Percentiles rank a stretch among this genome's conserved stretches.
Evolutionary conservation across 2,113 vertebrate species (phyloP).

Genomic region (Stercorarius parasiticus): DNA sequence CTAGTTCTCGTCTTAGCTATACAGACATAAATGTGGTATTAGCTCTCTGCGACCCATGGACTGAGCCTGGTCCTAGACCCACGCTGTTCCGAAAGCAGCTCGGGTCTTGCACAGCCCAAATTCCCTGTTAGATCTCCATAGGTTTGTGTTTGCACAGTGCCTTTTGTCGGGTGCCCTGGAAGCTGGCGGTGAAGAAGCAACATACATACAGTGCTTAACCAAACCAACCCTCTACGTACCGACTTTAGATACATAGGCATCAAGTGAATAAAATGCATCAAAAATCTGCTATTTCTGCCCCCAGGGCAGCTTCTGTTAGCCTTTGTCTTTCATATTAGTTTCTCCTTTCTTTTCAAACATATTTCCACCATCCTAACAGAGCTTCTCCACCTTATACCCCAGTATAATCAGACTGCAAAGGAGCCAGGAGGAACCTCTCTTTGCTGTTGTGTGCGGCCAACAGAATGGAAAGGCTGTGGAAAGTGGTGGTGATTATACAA

Average conservation of each 20-base stretch:
- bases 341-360: not conserved
- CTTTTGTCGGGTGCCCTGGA: not conserved
- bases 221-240: not conserved
- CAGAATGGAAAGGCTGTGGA: not conserved
- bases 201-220: not conserved
- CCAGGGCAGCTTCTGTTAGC: not conserved
- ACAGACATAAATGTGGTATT: not conserved
- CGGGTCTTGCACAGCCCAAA: not conserved
- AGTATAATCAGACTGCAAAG: not conserved
- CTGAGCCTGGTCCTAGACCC: not conserved
- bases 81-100: not conserved
- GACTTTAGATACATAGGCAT: not conserved
- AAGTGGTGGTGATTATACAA: constrained; percentile 22
- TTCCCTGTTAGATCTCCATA: not conserved
- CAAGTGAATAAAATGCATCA: not conserved
- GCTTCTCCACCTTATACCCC: not conserved
- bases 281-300: not conserved
- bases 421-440: not conserved
- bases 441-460: not conserved
- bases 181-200: not conserved
- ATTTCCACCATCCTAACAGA: not conserved
- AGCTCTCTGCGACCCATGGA: not conserved
- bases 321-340: not conserved
- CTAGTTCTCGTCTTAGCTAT: not conserved
- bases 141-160: not conserved